Evolutionary conservation across 2,113 vertebrate genomes (phyloP).

Genomic region (Odocoileus virginianus): DNA sequence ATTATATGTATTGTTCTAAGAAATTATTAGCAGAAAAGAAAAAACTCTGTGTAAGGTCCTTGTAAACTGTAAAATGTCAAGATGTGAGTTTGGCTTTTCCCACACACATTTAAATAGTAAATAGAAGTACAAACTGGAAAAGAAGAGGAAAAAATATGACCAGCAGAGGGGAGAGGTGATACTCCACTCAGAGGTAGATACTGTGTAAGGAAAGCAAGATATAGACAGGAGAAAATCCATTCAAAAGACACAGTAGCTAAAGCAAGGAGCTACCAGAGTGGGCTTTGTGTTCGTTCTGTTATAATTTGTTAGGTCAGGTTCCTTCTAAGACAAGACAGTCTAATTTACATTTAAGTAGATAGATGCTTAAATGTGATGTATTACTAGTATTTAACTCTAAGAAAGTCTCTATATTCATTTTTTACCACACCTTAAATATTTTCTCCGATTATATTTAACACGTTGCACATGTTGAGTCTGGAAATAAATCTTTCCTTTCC

Average conservation of each 20-base stretch:
- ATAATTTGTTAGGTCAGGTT: background rate
- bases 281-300: background rate
- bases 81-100: slow-evolving; percentile 57
- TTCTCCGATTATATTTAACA: background rate
- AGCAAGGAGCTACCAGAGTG: background rate
- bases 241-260: background rate
- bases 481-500: background rate
- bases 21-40: background rate
- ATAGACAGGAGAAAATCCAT: background rate
- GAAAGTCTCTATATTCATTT: background rate
- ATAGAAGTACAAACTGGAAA: background rate
- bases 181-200: background rate
- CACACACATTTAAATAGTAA: slow-evolving; percentile 51
- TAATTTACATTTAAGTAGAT: slow-evolving; percentile 6
- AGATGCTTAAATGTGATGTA: background rate
- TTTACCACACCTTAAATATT: background rate
- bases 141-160: background rate
- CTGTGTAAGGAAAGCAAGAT: background rate
- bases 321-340: background rate
- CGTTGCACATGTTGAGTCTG: background rate
- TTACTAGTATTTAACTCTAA: background rate
- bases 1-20: background rate
- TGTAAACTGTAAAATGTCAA: slow-evolving; percentile 74
- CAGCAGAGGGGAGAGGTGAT: background rate
- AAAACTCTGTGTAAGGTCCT: slow-evolving; percentile 13